Evolutionary conservation across 2,888 invertebrate species (phyloP), one percentile per base, ranked within the genome.

Genomic region (Coremacera marginata): DNA sequence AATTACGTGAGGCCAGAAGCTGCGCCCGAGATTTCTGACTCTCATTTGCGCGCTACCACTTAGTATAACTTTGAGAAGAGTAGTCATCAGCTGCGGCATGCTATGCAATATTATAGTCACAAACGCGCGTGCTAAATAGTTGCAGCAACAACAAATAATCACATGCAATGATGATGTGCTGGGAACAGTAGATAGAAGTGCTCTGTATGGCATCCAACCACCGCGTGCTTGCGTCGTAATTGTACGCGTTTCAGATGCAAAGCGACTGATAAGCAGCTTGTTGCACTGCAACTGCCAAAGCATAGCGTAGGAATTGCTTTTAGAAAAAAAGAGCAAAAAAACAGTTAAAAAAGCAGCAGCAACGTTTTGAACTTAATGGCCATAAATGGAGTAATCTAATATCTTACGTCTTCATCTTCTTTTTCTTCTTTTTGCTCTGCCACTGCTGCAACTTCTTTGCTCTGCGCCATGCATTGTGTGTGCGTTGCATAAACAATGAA

Each of bases 321-420:
- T 49, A 7, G 51, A 11, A 67, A 67, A 37, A 19, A 57, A n/a
- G 8, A 67, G 44, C 49, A 37, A 57, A 19, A 3, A 19, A 67
- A 67, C 51, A 44, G 22, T n/a, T 51, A 68, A 25, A 49, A 25
- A 27, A 27, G 22, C 55, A 52, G 70, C 71, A 37, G 71, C 55
- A 73, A 63, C 63, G 22, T 49, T 73, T 73, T 63, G 63, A 63
- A 73, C 63, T 73, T 73, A 73, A 73, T 73, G 73, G 73, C 73
- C 73, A 73, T 73, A 73, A 73, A 73, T 73, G 73, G 73, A 73
- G 63, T 63, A 73, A 73, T 73, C 73, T 63, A 19, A 51, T 63
- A 73, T 73, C 73, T 73, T 57, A 8, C 19, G 71, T 71, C 37
- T n/a, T 11, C 57, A 22, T 25, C 57, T 60, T 14, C 25, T 5